Evolutionary conservation across 2,797 vertebrate species (phyloP).

Genomic region (Cryptoprocta ferox): DNA sequence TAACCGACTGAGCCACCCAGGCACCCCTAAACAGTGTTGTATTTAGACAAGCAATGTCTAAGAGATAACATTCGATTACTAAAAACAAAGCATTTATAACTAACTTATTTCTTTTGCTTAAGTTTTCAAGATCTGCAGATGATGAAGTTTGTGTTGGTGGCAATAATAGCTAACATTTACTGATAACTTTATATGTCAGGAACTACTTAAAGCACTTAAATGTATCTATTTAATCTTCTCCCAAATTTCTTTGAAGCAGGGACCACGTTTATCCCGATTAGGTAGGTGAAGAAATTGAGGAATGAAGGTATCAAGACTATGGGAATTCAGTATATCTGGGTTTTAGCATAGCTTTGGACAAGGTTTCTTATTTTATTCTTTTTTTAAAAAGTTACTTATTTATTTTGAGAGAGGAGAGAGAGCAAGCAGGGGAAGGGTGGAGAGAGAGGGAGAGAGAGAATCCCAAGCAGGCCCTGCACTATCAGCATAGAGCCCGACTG

Average conservation of each 20-base stretch:
- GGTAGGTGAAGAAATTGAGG: neutral
- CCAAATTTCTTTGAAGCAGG: neutral
- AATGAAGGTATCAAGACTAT: neutral
- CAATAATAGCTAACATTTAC: neutral
- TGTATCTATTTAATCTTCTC: neutral
- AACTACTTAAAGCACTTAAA: neutral
- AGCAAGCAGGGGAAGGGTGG: too few relatives aligned
- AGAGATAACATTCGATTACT: neutral
- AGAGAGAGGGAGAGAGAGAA: too few relatives aligned
- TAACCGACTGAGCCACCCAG: too few relatives aligned
- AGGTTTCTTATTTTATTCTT: neutral
- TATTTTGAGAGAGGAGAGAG: too few relatives aligned
- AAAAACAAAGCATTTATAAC: neutral
- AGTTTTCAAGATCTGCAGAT: neutral
- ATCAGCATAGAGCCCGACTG: too few relatives aligned
- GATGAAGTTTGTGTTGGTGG: neutral
- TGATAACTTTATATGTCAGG: neutral
- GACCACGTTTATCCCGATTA: neutral
- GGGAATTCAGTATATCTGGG: neutral
- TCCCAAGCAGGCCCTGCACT: too few relatives aligned
- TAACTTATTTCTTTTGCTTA: neutral
- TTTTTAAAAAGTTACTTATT: too few relatives aligned
- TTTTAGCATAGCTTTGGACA: neutral
- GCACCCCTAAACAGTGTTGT: neutral
- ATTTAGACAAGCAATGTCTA: neutral